A percentile compares a stretch with the other conserved stretches of the same genome.
These are phyloP conservation scores for Oscheius sp. DNA, from an alignment of 2,888 invertebrate genomes.

Conservation along the genomic window DNA sequence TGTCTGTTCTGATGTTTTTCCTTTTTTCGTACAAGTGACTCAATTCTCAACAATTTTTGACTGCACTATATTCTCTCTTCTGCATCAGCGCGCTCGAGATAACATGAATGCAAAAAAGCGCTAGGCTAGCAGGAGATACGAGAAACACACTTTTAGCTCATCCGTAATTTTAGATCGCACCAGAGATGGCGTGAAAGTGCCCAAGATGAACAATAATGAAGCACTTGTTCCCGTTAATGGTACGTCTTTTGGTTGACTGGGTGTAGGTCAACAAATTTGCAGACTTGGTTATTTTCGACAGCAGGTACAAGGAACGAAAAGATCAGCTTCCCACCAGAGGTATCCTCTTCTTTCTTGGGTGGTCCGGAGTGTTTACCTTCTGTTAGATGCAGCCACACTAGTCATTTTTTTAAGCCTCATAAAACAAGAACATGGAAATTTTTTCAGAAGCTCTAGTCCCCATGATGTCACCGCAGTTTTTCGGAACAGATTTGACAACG, in stretches of 20 bases:
- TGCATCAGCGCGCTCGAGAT: slow-evolving; percentile 19
- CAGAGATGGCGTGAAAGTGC: slow-evolving; percentile 22
- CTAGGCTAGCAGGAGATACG: not conserved
- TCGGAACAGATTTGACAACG: not conserved
- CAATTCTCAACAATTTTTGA: not conserved
- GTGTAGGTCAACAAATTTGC: slow-evolving; percentile 9
- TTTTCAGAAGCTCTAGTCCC: slow-evolving; percentile 35
- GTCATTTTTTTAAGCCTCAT: slow-evolving; percentile 14
- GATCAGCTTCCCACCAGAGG: slow-evolving; percentile 1
- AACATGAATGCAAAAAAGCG: slow-evolving; percentile 21
- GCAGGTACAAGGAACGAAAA: slow-evolving; percentile 25
- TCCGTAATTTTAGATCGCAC: slow-evolving; percentile 8
- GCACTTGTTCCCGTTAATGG: slow-evolving; percentile 12
- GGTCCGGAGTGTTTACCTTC: not conserved
- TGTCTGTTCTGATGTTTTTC: not conserved
- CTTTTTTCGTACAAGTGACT: not conserved
- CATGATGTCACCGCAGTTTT: slow-evolving; percentile 31
- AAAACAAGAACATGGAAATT: not conserved
- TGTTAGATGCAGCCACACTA: slow-evolving; percentile 8
- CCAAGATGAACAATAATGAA: not conserved
- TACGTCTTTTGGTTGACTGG: slow-evolving; percentile 1
- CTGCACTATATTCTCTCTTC: slow-evolving; percentile 13
- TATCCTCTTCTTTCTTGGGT: not conserved
- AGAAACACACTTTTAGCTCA: too few species aligned
- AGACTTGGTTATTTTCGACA: slow-evolving; percentile 31